Percentiles rank a stretch among this genome's conserved stretches.
Evolutionary conservation across 2,113 vertebrate genomes (phyloP).

Genomic region (Corynorhinus townsendii): DNA sequence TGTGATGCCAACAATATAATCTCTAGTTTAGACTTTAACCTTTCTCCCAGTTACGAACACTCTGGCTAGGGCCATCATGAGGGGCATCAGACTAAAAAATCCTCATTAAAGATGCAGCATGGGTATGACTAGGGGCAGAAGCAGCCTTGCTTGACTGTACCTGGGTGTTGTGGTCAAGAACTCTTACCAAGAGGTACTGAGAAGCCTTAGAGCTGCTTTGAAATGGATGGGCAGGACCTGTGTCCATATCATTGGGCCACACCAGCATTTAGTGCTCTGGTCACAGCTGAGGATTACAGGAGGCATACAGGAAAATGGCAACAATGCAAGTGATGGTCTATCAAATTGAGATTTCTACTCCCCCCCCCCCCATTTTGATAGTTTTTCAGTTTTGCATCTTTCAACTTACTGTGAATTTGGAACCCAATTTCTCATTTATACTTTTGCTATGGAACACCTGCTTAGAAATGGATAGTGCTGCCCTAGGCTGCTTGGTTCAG

Average conservation of each 20-base stretch:
- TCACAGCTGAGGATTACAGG: neutral
- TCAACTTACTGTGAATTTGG: neutral
- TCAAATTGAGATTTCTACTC: neutral
- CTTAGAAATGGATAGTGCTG: too few species aligned
- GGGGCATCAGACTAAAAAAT: neutral
- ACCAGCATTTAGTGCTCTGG: neutral
- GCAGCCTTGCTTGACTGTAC: neutral
- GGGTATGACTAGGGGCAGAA: neutral
- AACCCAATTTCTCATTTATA: neutral
- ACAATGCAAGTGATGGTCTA: neutral
- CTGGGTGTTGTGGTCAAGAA: neutral
- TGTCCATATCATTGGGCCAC: neutral
- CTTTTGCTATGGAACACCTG: neutral
- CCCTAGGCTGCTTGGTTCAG: too few species aligned
- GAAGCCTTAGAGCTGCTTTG: neutral
- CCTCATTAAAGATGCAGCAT: neutral
- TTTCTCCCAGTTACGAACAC: neutral
- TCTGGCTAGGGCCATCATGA: neutral
- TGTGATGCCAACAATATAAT: neutral
- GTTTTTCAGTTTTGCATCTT: constrained; percentile 1
- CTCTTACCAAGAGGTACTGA: neutral
- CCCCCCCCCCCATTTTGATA: neutral
- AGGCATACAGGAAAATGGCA: neutral
- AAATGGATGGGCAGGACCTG: neutral
- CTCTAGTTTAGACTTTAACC: neutral